Evolutionary conservation across 2,113 vertebrate species (phyloP).

Genomic region (Anhinga anhinga): DNA sequence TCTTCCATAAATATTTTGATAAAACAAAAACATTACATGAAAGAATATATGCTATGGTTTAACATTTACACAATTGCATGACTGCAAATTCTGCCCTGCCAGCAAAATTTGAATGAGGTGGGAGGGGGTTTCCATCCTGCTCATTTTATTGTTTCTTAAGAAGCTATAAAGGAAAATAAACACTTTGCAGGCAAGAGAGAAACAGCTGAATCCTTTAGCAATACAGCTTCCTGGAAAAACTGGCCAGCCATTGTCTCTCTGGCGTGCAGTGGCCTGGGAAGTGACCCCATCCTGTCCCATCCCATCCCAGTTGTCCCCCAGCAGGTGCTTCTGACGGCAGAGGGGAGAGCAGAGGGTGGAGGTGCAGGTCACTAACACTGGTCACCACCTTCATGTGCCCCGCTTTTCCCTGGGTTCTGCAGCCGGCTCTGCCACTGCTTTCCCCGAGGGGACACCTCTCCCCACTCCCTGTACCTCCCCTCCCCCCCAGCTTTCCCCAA

Average conservation of each 20-base stretch:
- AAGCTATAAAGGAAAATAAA: background rate
- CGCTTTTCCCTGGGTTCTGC: background rate
- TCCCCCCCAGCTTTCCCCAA: background rate
- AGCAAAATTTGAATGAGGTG: background rate
- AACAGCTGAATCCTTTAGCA: background rate
- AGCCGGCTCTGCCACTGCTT: background rate
- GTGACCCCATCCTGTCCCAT: background rate
- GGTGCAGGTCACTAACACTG: background rate
- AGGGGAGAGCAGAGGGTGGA: background rate
- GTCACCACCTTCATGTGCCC: background rate
- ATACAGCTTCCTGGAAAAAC: background rate
- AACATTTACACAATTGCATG: background rate
- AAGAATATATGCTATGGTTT: background rate
- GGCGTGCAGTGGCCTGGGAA: accelerated
- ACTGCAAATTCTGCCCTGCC: background rate
- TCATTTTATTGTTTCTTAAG: background rate
- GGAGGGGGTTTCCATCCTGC: background rate
- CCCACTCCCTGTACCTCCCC: background rate
- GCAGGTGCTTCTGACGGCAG: background rate
- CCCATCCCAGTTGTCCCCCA: accelerated
- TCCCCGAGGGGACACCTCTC: background rate
- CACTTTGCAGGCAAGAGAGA: background rate
- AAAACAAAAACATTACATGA: background rate
- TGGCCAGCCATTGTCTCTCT: background rate
- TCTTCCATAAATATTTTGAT: background rate